A percentile compares a stretch with the other conserved stretches of the same genome.
phyloP scores from a whole-genome alignment of 1,140 invertebrate genomes.

The Phenacoccus solenopsis region DNA sequence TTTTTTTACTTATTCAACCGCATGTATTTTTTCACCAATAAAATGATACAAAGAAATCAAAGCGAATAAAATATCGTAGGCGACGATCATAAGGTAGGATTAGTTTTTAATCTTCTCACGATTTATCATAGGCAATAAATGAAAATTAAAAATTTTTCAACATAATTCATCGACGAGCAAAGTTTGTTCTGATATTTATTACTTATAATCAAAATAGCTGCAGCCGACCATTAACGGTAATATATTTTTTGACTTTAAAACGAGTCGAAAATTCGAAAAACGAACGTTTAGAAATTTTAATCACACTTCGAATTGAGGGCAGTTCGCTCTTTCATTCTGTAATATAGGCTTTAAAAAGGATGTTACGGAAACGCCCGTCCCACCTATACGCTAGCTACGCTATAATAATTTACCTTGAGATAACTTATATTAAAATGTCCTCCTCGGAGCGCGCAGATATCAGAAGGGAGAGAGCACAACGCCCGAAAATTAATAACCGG shows the following conservation, averaged over 20 bases:
- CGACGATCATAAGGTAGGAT: no score
- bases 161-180: neutral
- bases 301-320: constrained; percentile 1
- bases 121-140: neutral
- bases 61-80: no score
- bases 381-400: neutral
- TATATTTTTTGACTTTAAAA: neutral
- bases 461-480: neutral
- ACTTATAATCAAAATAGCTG: neutral
- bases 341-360: neutral
- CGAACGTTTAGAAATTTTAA: constrained; percentile 3
- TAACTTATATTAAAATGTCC: constrained; percentile 3
- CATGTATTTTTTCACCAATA: no score
- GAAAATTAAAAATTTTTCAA: neutral
- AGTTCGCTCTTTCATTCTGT: neutral
- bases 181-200: neutral
- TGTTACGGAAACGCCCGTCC: neutral
- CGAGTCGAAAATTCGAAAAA: neutral
- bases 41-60: no score
- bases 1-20: no score
- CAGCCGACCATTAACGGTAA: neutral
- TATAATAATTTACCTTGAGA: constrained; percentile 3
- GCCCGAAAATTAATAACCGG: constrained; percentile 1
- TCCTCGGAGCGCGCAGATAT: neutral
- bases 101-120: neutral